Percentiles rank a stretch among this genome's conserved stretches.
These are phyloP conservation scores for Gymnopithys bicolor DNA, from an alignment of 2,797 vertebrate genomes.

Conservation along the genomic window DNA sequence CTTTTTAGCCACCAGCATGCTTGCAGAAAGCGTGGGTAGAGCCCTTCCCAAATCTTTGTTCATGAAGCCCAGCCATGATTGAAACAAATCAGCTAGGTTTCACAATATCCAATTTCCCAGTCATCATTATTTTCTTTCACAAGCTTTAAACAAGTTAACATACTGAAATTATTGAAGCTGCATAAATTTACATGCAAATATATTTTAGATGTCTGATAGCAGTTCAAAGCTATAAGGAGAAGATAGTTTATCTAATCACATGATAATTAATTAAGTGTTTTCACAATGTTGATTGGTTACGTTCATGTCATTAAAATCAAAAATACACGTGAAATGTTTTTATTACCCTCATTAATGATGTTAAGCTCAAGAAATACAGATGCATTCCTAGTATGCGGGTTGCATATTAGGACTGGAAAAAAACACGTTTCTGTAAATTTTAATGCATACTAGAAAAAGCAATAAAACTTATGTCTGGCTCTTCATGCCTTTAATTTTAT, in stretches of 20 bases:
- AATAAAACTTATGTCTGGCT: background rate
- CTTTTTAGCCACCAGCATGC: too few species aligned
- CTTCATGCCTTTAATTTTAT: background rate
- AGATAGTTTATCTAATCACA: conserved; percentile 18
- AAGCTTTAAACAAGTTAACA: background rate
- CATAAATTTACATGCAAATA: conserved; percentile 29
- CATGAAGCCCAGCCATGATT: too few species aligned
- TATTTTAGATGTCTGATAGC: conserved; percentile 3
- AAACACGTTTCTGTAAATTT: background rate
- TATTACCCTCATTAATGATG: conserved; percentile 24
- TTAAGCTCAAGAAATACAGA: background rate
- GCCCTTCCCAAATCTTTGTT: too few species aligned
- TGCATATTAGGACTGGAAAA: background rate
- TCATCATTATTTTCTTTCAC: background rate
- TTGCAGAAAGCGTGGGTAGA: too few species aligned
- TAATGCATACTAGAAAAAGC: background rate
- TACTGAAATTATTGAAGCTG: background rate
- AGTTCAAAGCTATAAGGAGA: conserved; percentile 8
- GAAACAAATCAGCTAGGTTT: background rate
- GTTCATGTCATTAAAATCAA: conserved; percentile 27
- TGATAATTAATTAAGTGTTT: conserved; percentile 37
- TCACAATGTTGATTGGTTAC: background rate
- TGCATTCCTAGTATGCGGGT: background rate
- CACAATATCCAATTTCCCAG: background rate
- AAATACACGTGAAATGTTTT: background rate